Percentiles rank a stretch among this genome's conserved stretches.
These are phyloP conservation scores for Euwallacea similis DNA, from an alignment of 1,140 invertebrate genomes.

Conservation along the genomic window DNA sequence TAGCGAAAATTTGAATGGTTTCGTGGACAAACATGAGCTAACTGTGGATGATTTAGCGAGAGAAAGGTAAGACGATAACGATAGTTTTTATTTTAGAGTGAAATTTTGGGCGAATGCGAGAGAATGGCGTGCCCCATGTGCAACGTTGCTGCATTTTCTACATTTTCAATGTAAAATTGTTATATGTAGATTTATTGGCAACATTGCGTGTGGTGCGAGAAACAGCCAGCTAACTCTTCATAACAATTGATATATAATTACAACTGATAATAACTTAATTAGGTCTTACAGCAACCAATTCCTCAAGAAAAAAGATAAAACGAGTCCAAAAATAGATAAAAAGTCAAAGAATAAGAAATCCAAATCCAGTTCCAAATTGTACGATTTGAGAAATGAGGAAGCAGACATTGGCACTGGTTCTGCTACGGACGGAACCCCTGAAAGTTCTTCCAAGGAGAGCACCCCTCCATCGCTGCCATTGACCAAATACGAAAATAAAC, in stretches of 20 bases:
- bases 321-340: slow-evolving; percentile 57
- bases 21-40: slow-evolving; percentile 53
- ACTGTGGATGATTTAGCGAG: slow-evolving; percentile 49
- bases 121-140: too few relatives aligned
- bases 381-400: slow-evolving; percentile 57
- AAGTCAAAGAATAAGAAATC: slow-evolving; percentile 59
- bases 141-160: too few relatives aligned
- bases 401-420: slow-evolving; percentile 25
- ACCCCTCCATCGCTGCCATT: slow-evolving; percentile 6
- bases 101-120: too few relatives aligned
- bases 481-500: slow-evolving; percentile 49
- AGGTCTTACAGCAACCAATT: slow-evolving; percentile 55
- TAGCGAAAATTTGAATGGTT: slow-evolving; percentile 60
- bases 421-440: slow-evolving; percentile 23
- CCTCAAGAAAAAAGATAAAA: slow-evolving; percentile 52
- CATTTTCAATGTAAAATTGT: too few relatives aligned
- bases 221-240: too few relatives aligned
- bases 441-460: slow-evolving; percentile 29
- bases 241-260: too few relatives aligned
- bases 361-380: slow-evolving; percentile 59
- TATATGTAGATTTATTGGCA: too few relatives aligned
- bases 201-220: too few relatives aligned
- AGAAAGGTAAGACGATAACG: slow-evolving; percentile 37
- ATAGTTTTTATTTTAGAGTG: too few relatives aligned
- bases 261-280: neutral